Evolutionary conservation across 2,113 vertebrate species (phyloP).

Genomic region (Prinia subflava): DNA sequence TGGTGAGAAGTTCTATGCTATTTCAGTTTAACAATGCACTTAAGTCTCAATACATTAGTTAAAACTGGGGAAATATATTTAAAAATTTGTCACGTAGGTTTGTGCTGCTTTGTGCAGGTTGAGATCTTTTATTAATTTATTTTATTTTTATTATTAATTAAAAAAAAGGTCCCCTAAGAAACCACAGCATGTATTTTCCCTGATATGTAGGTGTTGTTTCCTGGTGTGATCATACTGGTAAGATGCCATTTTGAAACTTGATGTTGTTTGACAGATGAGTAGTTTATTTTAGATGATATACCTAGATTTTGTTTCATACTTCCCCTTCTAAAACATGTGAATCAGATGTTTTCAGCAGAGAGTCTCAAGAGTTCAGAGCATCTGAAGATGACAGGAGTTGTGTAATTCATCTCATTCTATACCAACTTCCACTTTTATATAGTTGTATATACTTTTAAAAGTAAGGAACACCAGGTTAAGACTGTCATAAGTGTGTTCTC

Average conservation of each 20-base stretch:
- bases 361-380: neutral
- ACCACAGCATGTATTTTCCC: neutral
- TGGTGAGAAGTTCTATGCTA: neutral
- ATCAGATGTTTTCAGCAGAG: fast-evolving
- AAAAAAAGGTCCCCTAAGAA: neutral
- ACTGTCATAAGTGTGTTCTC: neutral
- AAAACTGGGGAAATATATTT: neutral
- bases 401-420: neutral
- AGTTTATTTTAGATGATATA: neutral
- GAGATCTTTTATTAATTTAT: neutral
- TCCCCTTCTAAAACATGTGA: neutral
- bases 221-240: neutral
- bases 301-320: neutral
- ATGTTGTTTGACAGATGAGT: neutral
- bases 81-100: neutral
- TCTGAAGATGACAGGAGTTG: neutral
- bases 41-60: neutral
- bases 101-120: neutral
- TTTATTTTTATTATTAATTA: neutral
- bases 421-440: neutral
- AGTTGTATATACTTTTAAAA: neutral
- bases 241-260: neutral
- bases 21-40: neutral
- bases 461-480: neutral
- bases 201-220: neutral